Conservation (phyloP, 1,140 invertebrate species). For the Popillia japonica region DNA sequence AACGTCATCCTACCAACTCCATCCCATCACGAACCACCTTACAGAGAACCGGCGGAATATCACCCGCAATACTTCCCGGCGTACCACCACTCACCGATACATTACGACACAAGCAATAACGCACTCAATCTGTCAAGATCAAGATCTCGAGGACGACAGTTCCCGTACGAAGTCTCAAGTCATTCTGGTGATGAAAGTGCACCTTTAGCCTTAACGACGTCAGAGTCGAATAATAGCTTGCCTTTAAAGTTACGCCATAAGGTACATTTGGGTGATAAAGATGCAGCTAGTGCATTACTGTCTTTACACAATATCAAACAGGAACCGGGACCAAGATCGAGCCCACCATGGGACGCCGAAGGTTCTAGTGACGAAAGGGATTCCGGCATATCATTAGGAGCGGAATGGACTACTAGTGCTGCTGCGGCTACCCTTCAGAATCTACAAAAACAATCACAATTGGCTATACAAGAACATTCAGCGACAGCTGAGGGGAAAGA, state of each 20-base stretch:
- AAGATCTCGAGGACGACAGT: constrained; percentile 60
- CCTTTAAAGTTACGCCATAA: constrained; percentile 93
- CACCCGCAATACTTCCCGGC: constrained; percentile 51
- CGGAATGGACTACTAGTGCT: constrained; percentile 68
- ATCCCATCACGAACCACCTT: constrained; percentile 57
- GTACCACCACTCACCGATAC: constrained; percentile 57
- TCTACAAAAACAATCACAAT: constrained; percentile 62
- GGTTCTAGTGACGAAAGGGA: constrained; percentile 88
- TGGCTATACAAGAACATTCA: constrained; percentile 57
- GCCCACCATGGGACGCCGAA: constrained; percentile 83
- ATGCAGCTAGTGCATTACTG: constrained; percentile 79
- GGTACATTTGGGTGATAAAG: constrained; percentile 87
- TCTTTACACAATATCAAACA: constrained; percentile 85
- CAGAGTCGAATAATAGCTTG: constrained; percentile 69
- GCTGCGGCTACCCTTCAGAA: constrained; percentile 56
- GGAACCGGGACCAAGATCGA: constrained; percentile 77
- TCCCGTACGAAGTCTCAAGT: constrained; percentile 74
- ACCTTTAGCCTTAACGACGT: constrained; percentile 60
- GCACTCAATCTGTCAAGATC: constrained; percentile 71
- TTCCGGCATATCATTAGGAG: constrained; percentile 84
- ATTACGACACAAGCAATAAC: constrained; percentile 64
- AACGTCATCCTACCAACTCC: constrained; percentile 53
- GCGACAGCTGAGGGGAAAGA: constrained; percentile 70
- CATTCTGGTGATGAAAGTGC: constrained; percentile 75
- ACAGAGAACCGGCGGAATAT: constrained; percentile 58